Conservation (phyloP, 92 coral and sea anemone genomes). For the Zoanthus sociatus region DNA sequence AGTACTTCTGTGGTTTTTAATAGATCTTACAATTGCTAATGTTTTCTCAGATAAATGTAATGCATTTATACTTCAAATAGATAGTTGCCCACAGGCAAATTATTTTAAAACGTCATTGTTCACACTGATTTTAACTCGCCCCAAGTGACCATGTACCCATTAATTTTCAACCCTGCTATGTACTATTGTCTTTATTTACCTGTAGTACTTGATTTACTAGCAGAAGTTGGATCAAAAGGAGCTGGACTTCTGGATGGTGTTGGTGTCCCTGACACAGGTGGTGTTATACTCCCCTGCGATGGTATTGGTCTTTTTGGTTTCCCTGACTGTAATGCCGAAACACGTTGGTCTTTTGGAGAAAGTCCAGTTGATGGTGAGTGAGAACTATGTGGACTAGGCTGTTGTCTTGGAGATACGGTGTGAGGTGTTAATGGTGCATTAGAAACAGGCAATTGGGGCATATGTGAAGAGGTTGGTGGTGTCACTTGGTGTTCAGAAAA, state of each 20-base stretch:
- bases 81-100: too few species aligned
- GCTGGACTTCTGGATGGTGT: constrained; percentile 47
- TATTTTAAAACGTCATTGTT: not conserved
- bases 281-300: constrained; percentile 58
- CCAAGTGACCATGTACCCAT: not conserved
- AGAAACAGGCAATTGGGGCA: constrained; percentile 20
- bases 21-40: not conserved
- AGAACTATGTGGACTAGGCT: constrained; percentile 57
- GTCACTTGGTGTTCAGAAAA: constrained; percentile 10
- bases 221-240: constrained; percentile 27
- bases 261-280: constrained; percentile 29
- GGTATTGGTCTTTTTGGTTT: constrained; percentile 84
- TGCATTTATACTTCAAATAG: not conserved
- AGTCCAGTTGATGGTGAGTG: constrained; percentile 62
- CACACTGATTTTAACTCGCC: not conserved
- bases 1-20: not conserved
- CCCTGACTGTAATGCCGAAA: constrained; percentile 87
- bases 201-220: constrained; percentile 35
- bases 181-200: constrained; percentile 4
- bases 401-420: constrained; percentile 32
- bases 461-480: constrained; percentile 6
- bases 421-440: not conserved
- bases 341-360: constrained; percentile 64
- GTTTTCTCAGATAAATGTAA: not conserved
- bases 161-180: not conserved